A percentile compares a stretch with the other conserved stretches of the same genome.
Conservation (phyloP, 2,113 vertebrate genomes). For the Festucalex cinctus region DNA sequence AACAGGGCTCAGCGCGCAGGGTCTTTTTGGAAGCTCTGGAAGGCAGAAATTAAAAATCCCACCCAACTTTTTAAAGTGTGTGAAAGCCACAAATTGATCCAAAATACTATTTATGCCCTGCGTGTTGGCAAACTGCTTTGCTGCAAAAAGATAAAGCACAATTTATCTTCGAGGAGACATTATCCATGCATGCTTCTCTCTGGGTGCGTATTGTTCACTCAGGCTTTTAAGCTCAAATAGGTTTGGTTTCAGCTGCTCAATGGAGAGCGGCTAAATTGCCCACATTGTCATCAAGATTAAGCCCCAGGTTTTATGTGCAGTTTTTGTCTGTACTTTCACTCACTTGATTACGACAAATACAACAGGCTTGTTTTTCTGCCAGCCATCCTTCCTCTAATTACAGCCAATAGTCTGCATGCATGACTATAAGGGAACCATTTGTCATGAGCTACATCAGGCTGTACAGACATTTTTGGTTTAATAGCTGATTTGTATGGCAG, state of each 20-base stretch:
- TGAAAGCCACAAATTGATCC: slow-evolving; percentile 3
- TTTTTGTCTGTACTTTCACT: slow-evolving; percentile 34
- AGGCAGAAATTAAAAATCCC: slow-evolving; percentile 7
- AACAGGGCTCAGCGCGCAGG: slow-evolving; percentile 19
- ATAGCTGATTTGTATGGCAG: slow-evolving; percentile 11
- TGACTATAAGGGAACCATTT: slow-evolving; percentile 8
- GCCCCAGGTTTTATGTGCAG: slow-evolving; percentile 17
- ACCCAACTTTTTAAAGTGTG: slow-evolving; percentile 12
- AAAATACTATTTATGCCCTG: slow-evolving; percentile 9
- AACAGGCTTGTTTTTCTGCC: slow-evolving; percentile 11
- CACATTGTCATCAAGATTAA: slow-evolving; percentile 28
- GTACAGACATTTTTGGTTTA: slow-evolving; percentile 37
- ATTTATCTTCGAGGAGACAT: slow-evolving; percentile 1
- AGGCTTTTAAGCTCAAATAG: slow-evolving; percentile 31
- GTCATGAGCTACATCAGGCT: slow-evolving; percentile 32
- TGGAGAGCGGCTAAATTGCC: slow-evolving; percentile 8
- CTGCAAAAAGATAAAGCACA: slow-evolving; percentile 9
- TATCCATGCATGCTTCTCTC: slow-evolving; percentile 8
- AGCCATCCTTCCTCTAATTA: slow-evolving; percentile 15
- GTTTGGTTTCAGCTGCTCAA: slow-evolving; percentile 26
- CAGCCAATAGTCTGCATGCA: slow-evolving; percentile 39
- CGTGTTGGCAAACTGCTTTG: slow-evolving; percentile 16
- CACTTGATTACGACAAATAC: slow-evolving; percentile 28
- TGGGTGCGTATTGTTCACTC: slow-evolving; percentile 15
- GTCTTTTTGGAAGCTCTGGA: slow-evolving; percentile 25